Evolutionary conservation across 2,888 invertebrate genomes (phyloP), one percentile per base, ranked within the genome.

Genomic region (Callimorpha dominula): DNA sequence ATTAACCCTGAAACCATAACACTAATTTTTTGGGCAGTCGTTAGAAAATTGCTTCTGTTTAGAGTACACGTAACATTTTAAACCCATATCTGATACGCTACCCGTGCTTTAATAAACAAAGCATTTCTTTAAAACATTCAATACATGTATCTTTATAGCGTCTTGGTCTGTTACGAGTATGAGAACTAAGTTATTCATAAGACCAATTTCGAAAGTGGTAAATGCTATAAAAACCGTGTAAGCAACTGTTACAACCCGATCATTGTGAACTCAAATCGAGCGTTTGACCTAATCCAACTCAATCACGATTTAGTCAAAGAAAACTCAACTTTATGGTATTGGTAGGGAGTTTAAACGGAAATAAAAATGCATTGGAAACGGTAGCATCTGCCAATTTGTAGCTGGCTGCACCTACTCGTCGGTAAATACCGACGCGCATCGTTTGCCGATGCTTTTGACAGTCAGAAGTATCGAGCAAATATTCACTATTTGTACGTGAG

Each of bases 391-490:
- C 87, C 90, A 91, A 90, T 91, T 92, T 91, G 91, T 90, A 91
- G 86, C 87, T 85, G 85, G 83, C 86, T 90, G 87, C 85, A 87
- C 86, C 69, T 69, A 50, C 89, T 85, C 85, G 85, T 87, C 86
- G 88, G 93, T 91, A 93, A 93, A 93, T 91, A 88, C 89, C 80
- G 84, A 85, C 81, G 87, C 86, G 87, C 82, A 90, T 88, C 91
- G 92, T 93, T 92, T 92, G 86, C 92, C 90, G 85, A 91, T 89
- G 91, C 93, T 93, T 93, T 93, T 93, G 93, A 93, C 93, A 92
- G 93, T 87, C 89, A 86, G 87, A 87, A 90, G 86, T 89, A 87
- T 87, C 85, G 89, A 82, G 89, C 91, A 93, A 92, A 93, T 89
- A 92, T 84, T 85, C 86, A 87, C 87, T 90, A 88, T 90, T 92